A percentile compares a stretch with the other conserved stretches of the same genome.
Evolutionary conservation across 1,140 invertebrate species (phyloP).

Genomic region (Pseudoatta argentina): DNA sequence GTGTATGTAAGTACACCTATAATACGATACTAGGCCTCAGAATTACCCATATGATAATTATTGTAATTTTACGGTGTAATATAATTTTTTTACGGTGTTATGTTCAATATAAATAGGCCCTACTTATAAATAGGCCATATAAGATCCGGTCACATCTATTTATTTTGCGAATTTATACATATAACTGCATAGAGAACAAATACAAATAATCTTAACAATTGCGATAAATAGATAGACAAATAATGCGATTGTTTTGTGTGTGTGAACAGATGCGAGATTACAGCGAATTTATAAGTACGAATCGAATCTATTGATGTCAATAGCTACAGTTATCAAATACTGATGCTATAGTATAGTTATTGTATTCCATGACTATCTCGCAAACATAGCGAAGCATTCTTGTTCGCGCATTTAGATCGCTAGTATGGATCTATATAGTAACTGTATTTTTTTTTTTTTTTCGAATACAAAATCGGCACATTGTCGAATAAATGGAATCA

Average conservation of each 20-base stretch:
- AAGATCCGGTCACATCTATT: background rate
- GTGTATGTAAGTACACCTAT: too few species aligned
- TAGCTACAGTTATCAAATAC: background rate
- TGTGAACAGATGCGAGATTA: background rate
- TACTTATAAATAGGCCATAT: too few species aligned
- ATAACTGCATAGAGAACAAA: background rate
- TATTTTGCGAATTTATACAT: background rate
- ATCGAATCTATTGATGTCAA: background rate
- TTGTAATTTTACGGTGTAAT: too few species aligned
- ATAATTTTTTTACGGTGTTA: too few species aligned
- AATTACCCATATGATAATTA: too few species aligned
- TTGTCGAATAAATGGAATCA: background rate
- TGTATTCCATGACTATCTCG: background rate
- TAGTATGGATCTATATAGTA: background rate
- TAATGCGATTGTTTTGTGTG: background rate
- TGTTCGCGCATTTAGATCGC: background rate
- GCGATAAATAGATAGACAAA: background rate
- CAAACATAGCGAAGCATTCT: background rate
- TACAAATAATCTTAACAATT: background rate
- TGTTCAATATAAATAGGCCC: too few species aligned
- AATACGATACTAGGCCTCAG: too few species aligned
- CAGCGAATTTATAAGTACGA: slow-evolving; percentile 4
- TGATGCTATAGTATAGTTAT: background rate
- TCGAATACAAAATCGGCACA: background rate
- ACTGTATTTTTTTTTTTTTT: background rate